phyloP scores from a whole-genome alignment of 2,113 vertebrate species.

The Oreochromis aureus region DNA sequence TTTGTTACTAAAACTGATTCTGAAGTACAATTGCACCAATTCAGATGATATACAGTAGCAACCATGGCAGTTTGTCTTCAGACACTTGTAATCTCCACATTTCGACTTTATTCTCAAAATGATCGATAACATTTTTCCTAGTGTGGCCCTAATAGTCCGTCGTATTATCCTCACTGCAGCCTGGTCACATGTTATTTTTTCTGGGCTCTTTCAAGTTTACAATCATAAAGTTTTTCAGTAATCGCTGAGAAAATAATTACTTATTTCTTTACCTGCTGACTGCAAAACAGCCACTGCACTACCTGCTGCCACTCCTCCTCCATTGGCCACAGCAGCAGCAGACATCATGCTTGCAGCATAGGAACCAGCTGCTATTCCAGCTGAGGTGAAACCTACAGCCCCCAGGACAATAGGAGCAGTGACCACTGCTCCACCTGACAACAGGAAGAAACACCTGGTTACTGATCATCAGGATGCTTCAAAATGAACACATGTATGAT shows the following conservation, averaged over 20 bases:
- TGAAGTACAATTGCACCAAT: no score
- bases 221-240: no score
- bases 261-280: conserved; percentile 7
- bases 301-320: conserved; percentile 46
- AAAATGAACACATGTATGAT: fast-evolving
- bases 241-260: no score
- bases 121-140: no score
- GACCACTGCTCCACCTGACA: not conserved
- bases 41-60: no score
- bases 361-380: conserved; percentile 35
- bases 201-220: no score
- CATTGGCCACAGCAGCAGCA: not conserved
- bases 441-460: not conserved
- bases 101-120: no score
- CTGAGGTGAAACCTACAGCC: conserved; percentile 32
- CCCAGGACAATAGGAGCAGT: not conserved
- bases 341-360: conserved; percentile 38
- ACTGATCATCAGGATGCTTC: not conserved
- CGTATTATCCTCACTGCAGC: no score
- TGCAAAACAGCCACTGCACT: conserved; percentile 27
- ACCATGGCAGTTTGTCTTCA: no score
- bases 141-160: fast-evolving
- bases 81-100: no score
- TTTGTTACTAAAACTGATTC: no score
- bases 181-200: no score